Base-by-base conservation (phyloP, 2,797 vertebrate species). In the Discoglossus pictus region DNA sequence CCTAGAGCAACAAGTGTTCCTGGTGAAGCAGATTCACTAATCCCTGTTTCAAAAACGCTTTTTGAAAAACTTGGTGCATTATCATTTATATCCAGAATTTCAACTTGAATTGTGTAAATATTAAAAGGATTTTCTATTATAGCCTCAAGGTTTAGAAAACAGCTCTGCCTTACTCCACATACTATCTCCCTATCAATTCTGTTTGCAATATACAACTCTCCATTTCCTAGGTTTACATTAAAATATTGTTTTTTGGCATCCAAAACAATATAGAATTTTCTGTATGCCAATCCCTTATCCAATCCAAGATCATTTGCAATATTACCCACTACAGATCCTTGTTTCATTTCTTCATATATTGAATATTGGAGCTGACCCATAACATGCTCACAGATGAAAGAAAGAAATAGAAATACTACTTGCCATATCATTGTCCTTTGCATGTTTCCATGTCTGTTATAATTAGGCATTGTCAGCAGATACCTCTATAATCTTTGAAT, bases 281-380 rank as follows among this genome's bases (percentile, higher is more conserved):
- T 73, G 7, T 64, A 55, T 38, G 79, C 78, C 3, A 78, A 76
- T 40, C 69, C 40, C 2, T 74, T 31, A 23, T 55, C 72, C 43
- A 83, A 58, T 12, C 73, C 69, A 8, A 82, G 50, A 68, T 83
- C 80, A 25, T 77, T 82, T 9, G 77, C 78, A 46, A 81, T 59
- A 56, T 82, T 80, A 54, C 82, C 82, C 50, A 83, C 69, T 54
- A 73, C 38, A 6, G 76, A 78, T 38, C 80, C 76, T 11, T 68
- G 63, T 11, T 74, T 76, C 1, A 78, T 18, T 61, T 63, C 53
- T 23, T 66, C 63, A 8, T 24, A 15, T 36, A 66, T 25, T 8
- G 52, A 48, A 21, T 56, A 66, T 2, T 46, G 27, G n/a, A 66
- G 20, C 43, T 66, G 63, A 25, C n/a, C n/a, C n/a, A n/a, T n/a